Percentiles rank a stretch among this genome's conserved stretches.
These are phyloP conservation scores for Ypsolopha scabrella DNA, from an alignment of 2,888 invertebrate genomes.

Conservation along the genomic window DNA sequence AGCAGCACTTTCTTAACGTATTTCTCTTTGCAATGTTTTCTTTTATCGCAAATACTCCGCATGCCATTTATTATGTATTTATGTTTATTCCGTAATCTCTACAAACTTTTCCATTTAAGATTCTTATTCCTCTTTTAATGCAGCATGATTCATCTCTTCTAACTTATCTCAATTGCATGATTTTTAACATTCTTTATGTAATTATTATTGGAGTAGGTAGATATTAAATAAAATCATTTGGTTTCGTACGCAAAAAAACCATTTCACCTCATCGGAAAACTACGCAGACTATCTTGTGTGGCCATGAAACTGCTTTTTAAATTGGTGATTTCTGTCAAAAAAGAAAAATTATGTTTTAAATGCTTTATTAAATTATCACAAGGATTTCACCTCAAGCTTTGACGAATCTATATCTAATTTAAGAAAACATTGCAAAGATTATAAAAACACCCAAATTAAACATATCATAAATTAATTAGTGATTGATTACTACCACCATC, in stretches of 20 bases:
- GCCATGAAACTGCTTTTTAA: slow-evolving; percentile 23
- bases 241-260: slow-evolving; percentile 2
- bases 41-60: slow-evolving; percentile 6
- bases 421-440: slow-evolving; percentile 66
- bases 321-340: too few species aligned
- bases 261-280: slow-evolving; percentile 20
- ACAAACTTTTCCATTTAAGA: background rate
- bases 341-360: too few species aligned
- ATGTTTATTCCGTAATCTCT: too few species aligned
- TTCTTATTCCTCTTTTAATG: background rate
- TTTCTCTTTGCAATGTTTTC: slow-evolving; percentile 69
- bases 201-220: background rate
- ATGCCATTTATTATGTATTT: too few species aligned
- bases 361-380: too few species aligned
- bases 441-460: background rate
- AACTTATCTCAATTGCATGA: background rate
- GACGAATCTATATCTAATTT: slow-evolving; percentile 6
- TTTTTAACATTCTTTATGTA: background rate
- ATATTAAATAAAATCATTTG: background rate
- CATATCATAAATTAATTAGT: background rate
- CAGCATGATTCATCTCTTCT: background rate
- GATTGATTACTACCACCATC: background rate
- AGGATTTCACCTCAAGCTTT: too few species aligned
- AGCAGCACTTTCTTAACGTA: slow-evolving; percentile 17
- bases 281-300: slow-evolving; percentile 60